These are phyloP conservation scores for Diadromus collaris DNA, from an alignment of 2,888 invertebrate species.

Conservation along the genomic window DNA sequence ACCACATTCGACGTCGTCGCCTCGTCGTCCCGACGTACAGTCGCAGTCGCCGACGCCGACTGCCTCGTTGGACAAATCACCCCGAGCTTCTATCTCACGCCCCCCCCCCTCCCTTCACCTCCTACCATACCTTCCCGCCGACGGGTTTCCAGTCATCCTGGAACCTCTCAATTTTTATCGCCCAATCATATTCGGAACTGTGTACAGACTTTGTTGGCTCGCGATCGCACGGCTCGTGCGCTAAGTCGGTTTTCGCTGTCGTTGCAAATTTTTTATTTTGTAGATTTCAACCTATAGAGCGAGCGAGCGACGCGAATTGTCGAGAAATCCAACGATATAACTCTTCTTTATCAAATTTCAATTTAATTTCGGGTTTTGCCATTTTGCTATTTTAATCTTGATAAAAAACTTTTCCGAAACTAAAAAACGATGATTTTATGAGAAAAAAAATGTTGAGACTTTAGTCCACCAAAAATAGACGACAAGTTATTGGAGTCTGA, in stretches of 20 bases:
- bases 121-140: neutral
- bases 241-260: neutral
- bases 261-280: neutral
- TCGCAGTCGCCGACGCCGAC: conserved; percentile 55
- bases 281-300: neutral
- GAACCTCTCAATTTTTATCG: conserved; percentile 56
- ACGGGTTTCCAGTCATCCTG: conserved; percentile 25
- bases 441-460: neutral
- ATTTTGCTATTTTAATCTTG: too few species aligned
- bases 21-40: conserved; percentile 50
- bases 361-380: too few species aligned
- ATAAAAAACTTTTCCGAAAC: neutral
- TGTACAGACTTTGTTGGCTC: conserved; percentile 27
- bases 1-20: conserved; percentile 50
- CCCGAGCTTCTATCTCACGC: conserved; percentile 10
- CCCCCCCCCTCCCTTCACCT: neutral
- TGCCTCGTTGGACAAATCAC: conserved; percentile 56
- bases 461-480: neutral
- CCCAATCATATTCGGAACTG: conserved; percentile 43
- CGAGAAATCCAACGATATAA: neutral
- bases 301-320: neutral
- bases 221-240: neutral
- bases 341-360: neutral
- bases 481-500: neutral
- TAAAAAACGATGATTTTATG: neutral